Conservation (phyloP, 2,113 vertebrate genomes). For the Rhombomys opimus region DNA sequence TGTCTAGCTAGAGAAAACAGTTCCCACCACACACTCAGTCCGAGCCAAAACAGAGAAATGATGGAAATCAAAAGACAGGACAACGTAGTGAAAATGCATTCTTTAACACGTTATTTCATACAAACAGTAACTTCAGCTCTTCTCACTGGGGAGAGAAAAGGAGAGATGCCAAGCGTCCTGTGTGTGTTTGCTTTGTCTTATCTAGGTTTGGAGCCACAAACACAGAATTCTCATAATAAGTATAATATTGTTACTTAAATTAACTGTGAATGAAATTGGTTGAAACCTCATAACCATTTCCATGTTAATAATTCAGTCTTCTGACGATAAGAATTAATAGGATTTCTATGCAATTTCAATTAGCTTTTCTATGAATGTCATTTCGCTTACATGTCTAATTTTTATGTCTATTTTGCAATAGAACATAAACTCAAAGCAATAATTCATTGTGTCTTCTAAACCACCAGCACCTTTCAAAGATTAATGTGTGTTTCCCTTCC, state of each 20-base stretch:
- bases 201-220: background rate
- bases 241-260: conserved; percentile 54
- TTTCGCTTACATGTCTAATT: conserved; percentile 11
- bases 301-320: conserved; percentile 58
- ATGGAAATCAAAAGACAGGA: background rate
- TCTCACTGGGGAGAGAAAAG: background rate
- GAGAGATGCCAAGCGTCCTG: background rate
- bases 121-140: background rate
- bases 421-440: conserved; percentile 6
- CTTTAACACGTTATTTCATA: background rate
- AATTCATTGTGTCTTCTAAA: conserved; percentile 2
- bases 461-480: background rate
- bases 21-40: background rate
- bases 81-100: background rate
- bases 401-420: conserved; percentile 52
- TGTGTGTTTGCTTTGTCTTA: conserved; percentile 44
- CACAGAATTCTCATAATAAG: conserved; percentile 53
- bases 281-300: conserved; percentile 59
- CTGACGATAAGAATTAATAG: conserved; percentile 56
- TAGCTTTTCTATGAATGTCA: conserved; percentile 44
- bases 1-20: conserved; percentile 22
- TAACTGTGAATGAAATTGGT: conserved; percentile 53
- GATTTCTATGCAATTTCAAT: conserved; percentile 46
- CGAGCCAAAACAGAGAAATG: background rate
- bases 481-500: background rate